phyloP scores from a whole-genome alignment of 92 coral and sea anemone species.

The Epizoanthus stellaris region DNA sequence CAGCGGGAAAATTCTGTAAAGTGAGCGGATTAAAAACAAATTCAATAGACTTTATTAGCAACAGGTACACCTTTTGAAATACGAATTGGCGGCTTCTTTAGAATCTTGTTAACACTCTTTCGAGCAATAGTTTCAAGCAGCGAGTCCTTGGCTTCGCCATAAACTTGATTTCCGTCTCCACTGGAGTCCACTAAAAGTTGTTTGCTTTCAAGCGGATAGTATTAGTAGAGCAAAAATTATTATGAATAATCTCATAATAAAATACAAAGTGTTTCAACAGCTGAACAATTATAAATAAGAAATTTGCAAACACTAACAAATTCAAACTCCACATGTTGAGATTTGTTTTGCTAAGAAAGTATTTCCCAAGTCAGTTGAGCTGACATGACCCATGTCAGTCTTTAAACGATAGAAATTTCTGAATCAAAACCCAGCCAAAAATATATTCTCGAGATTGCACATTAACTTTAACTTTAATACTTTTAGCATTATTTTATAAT shows the following conservation, averaged over 20 bases:
- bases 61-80: slow-evolving; percentile 3
- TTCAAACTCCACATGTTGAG: background rate
- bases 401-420: no score
- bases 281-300: background rate
- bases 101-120: background rate
- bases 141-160: slow-evolving; percentile 5
- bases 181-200: background rate
- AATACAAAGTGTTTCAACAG: background rate
- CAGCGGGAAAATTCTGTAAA: background rate
- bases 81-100: slow-evolving; percentile 17
- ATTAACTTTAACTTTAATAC: no score
- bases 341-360: background rate
- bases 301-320: background rate
- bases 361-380: background rate
- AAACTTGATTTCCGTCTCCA: slow-evolving; percentile 10
- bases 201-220: background rate
- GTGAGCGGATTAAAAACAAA: background rate
- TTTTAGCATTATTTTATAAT: no score
- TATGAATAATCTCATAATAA: background rate
- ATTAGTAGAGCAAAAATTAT: background rate
- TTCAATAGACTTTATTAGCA: slow-evolving; percentile 1
- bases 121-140: slow-evolving; percentile 12
- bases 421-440: no score
- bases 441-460: no score
- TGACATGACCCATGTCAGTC: no score